Evolutionary conservation across 2,888 invertebrate genomes (phyloP).

Genomic region (Melanostoma mellinum): DNA sequence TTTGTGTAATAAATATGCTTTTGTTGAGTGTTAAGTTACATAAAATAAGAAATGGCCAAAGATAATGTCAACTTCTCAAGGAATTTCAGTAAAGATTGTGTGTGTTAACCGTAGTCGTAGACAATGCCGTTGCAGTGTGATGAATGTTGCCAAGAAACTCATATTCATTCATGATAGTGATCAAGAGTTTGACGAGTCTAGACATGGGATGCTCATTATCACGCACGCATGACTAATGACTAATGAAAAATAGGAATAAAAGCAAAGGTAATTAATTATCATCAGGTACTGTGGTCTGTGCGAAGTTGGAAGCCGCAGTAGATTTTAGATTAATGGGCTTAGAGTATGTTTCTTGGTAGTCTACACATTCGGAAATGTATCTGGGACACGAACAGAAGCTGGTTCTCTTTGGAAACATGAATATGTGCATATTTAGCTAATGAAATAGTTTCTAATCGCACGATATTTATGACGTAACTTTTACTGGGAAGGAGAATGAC

Average conservation of each 20-base stretch:
- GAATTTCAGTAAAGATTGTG: conserved; percentile 8
- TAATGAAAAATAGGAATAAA: conserved; percentile 17
- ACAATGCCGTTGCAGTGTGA: conserved; percentile 37
- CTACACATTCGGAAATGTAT: conserved; percentile 1
- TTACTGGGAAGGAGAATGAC: no score
- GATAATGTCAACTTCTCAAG: conserved; percentile 56
- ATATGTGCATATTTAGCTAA: conserved; percentile 8
- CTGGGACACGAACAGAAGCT: conserved; percentile 1
- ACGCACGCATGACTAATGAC: conserved; percentile 36
- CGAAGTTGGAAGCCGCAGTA: background rate
- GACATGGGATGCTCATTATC: conserved; percentile 65
- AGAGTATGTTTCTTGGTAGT: background rate
- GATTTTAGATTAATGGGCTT: conserved; percentile 5
- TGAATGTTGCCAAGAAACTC: conserved; percentile 35
- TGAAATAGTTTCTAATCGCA: background rate
- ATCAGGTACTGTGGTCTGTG: background rate
- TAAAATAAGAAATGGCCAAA: background rate
- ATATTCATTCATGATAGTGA: conserved; percentile 32
- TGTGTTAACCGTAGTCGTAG: background rate
- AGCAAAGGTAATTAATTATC: conserved; percentile 24
- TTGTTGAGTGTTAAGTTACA: conserved; percentile 3
- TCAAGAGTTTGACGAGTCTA: conserved; percentile 45
- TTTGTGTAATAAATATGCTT: conserved; percentile 14
- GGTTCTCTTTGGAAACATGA: background rate
- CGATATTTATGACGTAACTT: no score